These are phyloP conservation scores for Imbricaverruca yamaguchii DNA, from an alignment of 2,888 invertebrate genomes.

Conservation along the genomic window DNA sequence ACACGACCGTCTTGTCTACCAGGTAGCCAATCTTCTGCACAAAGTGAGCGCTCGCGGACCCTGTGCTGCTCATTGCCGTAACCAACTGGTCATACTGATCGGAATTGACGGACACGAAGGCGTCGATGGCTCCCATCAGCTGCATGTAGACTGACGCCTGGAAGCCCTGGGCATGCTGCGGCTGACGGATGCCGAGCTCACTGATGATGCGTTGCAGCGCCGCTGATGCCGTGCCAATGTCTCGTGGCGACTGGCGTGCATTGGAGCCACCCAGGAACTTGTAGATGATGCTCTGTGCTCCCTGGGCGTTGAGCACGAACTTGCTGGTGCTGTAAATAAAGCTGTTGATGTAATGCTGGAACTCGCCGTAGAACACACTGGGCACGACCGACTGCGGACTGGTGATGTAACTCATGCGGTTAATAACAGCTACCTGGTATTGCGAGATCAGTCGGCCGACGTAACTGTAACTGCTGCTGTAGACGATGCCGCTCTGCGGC, in stretches of 20 bases:
- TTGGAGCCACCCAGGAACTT: neutral
- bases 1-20: neutral
- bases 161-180: neutral
- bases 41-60: no score
- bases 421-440: neutral
- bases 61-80: no score
- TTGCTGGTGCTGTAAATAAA: neutral
- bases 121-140: neutral
- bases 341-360: conserved; percentile 10
- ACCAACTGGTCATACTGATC: neutral
- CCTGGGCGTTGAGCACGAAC: neutral
- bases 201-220: neutral
- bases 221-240: neutral
- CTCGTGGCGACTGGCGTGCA: neutral
- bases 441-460: neutral
- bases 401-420: neutral
- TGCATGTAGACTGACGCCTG: neutral
- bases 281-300: neutral
- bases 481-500: neutral
- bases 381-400: neutral
- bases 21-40: neutral
- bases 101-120: neutral
- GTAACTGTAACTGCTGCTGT: neutral
- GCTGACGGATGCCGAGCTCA: neutral
- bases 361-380: neutral